Base-by-base conservation (phyloP, 2,113 vertebrate genomes). In the Fulmarus glacialis region DNA sequence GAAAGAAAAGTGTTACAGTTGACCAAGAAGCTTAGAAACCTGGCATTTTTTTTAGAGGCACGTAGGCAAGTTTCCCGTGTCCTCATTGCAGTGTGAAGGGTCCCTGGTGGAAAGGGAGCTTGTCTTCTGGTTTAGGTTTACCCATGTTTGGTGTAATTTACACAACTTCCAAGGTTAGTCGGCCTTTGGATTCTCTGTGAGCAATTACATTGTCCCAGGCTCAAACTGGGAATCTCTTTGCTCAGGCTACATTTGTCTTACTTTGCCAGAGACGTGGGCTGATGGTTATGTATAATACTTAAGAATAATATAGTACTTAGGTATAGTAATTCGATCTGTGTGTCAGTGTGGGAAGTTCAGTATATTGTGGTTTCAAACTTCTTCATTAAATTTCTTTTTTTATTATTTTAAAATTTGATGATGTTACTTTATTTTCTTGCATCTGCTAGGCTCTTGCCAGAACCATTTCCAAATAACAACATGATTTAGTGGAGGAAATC, bases 31-130 rank as follows among this genome's bases (percentile, higher is more conserved):
- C 12, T 42, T 63, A 47, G 43, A 89, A 75, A 42, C 19, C 12
- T 83, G 23, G 3, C 10, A n/a, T 27, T 67, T 89, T 95, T 56
- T 55, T 67, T 43, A 22, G 12, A 29, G 29, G 32, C 47, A 72
- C 0, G 0, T 6, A 36, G 47, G 24, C 23, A 63, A 12, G 48
- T 67, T 34, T 81, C 27, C 32, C 0, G 0, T 47, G 42, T 78
- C 24, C 8, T 92, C 19, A 4, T 2, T 52, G 20, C 15, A 30
- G 23, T 23, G 36, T 27, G 70, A 63, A 53, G 34, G 4, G 15
- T 78, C 43, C 13, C 9, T 66, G 34, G 30, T 64, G 22, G 43
- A 68, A 89, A 71, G 32, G 30, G 14, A 48, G 16, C 27, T 87
- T 83, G 5, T n/a, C 24, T 75, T 77, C 47, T 72, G 36, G 2